Percentiles rank a stretch among this genome's conserved stretches.
Evolutionary conservation across 2,888 invertebrate species (phyloP).

Genomic region (Zeuzera pyrina): DNA sequence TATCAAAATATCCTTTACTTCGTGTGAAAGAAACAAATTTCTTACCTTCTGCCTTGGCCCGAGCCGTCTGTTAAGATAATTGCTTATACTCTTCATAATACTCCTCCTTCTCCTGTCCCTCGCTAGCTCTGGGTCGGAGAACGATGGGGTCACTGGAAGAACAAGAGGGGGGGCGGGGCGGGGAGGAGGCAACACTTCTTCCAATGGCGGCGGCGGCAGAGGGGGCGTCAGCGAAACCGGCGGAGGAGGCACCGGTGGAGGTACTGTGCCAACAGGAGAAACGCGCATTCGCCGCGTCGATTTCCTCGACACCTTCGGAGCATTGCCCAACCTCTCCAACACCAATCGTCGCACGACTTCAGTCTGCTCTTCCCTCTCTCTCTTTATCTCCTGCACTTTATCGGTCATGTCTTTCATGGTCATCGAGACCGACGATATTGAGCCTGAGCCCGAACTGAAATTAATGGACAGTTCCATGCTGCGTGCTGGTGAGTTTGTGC

Average conservation of each 20-base stretch:
- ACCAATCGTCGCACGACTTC: conserved; percentile 87
- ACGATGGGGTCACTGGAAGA: conserved; percentile 53
- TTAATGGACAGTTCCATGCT: conserved; percentile 31
- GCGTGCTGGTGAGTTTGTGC: conserved; percentile 33
- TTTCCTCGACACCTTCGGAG: conserved; percentile 27
- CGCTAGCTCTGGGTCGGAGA: conserved; percentile 73
- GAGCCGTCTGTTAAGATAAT: conserved; percentile 84
- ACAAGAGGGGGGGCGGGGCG: conserved; percentile 39
- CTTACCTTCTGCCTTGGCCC: conserved; percentile 75
- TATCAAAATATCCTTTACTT: too few relatives aligned
- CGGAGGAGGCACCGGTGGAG: conserved; percentile 43
- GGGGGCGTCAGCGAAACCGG: conserved; percentile 27
- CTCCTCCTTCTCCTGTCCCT: conserved; percentile 81
- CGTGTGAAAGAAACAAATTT: too few relatives aligned
- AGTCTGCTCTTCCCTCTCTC: conserved; percentile 87
- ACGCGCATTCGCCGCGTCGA: conserved; percentile 27
- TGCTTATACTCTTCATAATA: conserved; percentile 87
- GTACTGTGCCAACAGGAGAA: conserved; percentile 20
- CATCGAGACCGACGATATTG: conserved; percentile 44
- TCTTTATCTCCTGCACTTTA: conserved; percentile 83
- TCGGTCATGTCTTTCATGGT: conserved; percentile 63
- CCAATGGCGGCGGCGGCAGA: conserved; percentile 18
- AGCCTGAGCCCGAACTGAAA: conserved; percentile 36
- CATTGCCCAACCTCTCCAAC: conserved; percentile 78
- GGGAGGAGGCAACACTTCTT: conserved; percentile 21